Evolutionary conservation across 2,888 invertebrate species (phyloP).

Genomic region (Calliphora vomitoria): DNA sequence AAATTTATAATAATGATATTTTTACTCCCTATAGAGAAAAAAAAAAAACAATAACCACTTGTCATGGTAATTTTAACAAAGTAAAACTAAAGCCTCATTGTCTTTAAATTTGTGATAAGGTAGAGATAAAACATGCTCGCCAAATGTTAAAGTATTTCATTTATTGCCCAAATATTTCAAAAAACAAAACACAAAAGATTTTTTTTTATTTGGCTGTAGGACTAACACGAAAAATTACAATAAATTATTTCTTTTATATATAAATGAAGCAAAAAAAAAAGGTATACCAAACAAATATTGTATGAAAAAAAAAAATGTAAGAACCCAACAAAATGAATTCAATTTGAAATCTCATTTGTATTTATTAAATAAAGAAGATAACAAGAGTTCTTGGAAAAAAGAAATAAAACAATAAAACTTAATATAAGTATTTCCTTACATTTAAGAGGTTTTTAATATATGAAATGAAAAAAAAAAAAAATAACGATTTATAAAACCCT

Average conservation of each 20-base stretch:
- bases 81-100: not conserved
- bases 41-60: not conserved
- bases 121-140: not conserved
- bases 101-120: not conserved
- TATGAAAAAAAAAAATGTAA: no score
- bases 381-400: not conserved
- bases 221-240: not conserved
- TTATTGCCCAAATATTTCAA: not conserved
- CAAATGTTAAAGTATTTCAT: not conserved
- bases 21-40: not conserved
- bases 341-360: not conserved
- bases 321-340: no score
- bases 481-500: no score
- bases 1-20: no score
- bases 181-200: not conserved
- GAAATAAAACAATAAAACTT: conserved; percentile 8
- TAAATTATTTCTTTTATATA: not conserved
- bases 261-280: no score
- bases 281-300: no score
- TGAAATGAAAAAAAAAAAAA: no score
- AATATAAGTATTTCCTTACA: not conserved
- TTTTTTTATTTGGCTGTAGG: not conserved
- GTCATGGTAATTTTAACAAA: not conserved
- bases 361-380: not conserved
- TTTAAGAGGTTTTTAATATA: not conserved